Evolutionary conservation across 2,113 vertebrate genomes (phyloP), one percentile per base, ranked within the genome.

Genomic region (Dipodomys stephensi): DNA sequence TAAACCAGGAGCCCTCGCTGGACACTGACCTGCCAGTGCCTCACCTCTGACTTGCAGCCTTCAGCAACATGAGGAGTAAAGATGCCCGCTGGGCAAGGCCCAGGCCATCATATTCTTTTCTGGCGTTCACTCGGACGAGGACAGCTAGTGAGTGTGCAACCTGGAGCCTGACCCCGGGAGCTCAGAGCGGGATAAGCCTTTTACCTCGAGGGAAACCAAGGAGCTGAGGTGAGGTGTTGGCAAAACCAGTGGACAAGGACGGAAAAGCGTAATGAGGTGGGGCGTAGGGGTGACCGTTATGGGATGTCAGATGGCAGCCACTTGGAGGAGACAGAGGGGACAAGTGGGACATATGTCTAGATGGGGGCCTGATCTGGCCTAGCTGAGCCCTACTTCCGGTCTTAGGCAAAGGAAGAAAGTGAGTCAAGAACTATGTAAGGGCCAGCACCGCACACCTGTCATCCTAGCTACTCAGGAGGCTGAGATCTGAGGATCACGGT

Each of bases 201-300:
- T 53, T 15, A 6, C 35, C 60, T n/a, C 0, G 6, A 67, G 62
- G 65, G 32, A 64, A n/a, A 67, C 4, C 28, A 15, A 0, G 3
- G 23, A 0, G 35, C 1, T 1, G 62, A 13, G 27, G 0, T 2
- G 20, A n/a, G 44, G 8, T 22, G 44, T 53, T 20, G 0, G 2
- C 16, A 2, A 30, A 57, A 35, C 68, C 7, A 11, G 11, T 4
- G 79, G 44, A 28, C 7, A 19, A 46, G 67, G 65, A 20, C 0
- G 72, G 60, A 65, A 57, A 20, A n/a, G 53, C 12, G 49, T 53
- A 53, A 5, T 53, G 12, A 53, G 12, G 49, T 7, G 4, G 46
- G 12, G 30, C 0, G 32, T 57, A 0, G 49, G 44, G 18, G 72
- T 65, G 84, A 39, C 27, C 9, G 4, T 4, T 44, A 6, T 3